Evolutionary conservation across 2,797 vertebrate genomes (phyloP).

Genomic region (Pangasius larnaudii): DNA sequence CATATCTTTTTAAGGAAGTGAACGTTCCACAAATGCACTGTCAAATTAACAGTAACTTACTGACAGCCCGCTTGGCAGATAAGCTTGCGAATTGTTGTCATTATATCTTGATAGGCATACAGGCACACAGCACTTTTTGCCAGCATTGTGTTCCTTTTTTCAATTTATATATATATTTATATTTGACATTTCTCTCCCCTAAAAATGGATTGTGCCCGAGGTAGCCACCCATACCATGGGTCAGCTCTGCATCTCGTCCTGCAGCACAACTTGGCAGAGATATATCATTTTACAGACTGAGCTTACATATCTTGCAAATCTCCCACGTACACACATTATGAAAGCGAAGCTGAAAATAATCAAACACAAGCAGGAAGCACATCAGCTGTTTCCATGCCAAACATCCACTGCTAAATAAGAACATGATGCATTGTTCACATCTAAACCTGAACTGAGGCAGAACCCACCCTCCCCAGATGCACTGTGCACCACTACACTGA

Average conservation of each 20-base stretch:
- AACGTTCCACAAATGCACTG: constrained; percentile 14
- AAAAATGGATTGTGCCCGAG: constrained; percentile 21
- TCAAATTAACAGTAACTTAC: constrained; percentile 9
- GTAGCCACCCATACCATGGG: neutral
- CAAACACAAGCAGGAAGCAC: constrained; percentile 36
- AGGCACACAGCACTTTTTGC: neutral
- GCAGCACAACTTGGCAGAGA: constrained; percentile 25
- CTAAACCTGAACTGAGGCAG: neutral
- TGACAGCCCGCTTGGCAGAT: constrained; percentile 13
- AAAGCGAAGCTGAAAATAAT: constrained; percentile 31
- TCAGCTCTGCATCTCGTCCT: neutral
- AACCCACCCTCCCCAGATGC: constrained; percentile 16
- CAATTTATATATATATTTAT: too few relatives aligned
- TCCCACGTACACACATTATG: constrained; percentile 32
- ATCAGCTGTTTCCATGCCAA: constrained; percentile 24
- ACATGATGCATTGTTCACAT: constrained; percentile 27
- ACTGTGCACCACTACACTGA: neutral
- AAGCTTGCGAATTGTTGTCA: constrained; percentile 11
- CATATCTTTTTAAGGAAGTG: constrained; percentile 29
- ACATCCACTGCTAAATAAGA: constrained; percentile 27
- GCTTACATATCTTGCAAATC: constrained; percentile 26
- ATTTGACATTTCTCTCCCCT: neutral
- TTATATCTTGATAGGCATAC: constrained; percentile 11
- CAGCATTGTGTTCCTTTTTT: constrained; percentile 12
- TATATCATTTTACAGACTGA: constrained; percentile 11